phyloP scores from a whole-genome alignment of 2,113 vertebrate genomes.

The Hoplias malabaricus region DNA sequence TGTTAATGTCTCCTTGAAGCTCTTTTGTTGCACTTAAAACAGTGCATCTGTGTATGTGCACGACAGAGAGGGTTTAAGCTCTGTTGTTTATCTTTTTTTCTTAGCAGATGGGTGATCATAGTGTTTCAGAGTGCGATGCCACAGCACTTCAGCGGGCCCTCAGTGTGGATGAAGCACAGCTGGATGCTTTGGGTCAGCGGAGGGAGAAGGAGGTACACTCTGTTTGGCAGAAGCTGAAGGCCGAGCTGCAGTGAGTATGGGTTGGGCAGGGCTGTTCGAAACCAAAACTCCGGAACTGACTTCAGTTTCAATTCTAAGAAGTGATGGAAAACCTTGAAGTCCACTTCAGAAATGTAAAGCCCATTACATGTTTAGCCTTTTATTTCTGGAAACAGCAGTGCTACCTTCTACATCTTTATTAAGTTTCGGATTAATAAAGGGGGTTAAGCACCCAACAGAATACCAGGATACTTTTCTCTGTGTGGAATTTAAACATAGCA shows the following conservation, averaged over 20 bases:
- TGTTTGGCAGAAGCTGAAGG: slow-evolving; percentile 48
- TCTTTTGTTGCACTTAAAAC: background rate
- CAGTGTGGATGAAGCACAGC: slow-evolving; percentile 50
- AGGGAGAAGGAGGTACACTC: slow-evolving; percentile 37
- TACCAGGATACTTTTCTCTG: too few species aligned
- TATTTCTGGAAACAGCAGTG: too few species aligned
- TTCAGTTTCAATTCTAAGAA: too few species aligned
- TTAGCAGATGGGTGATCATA: slow-evolving; percentile 21
- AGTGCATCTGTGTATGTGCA: background rate
- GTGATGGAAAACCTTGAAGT: too few species aligned
- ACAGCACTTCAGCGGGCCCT: background rate
- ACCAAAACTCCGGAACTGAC: background rate
- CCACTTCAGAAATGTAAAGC: too few species aligned
- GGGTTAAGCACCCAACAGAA: too few species aligned
- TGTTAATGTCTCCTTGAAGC: too few species aligned
- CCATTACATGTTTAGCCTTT: too few species aligned
- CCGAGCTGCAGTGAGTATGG: slow-evolving; percentile 58
- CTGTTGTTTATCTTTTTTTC: background rate
- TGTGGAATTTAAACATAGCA: too few species aligned
- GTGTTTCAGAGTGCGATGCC: background rate
- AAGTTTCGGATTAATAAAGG: too few species aligned
- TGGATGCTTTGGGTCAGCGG: slow-evolving; percentile 58
- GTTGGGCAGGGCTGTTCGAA: too few species aligned
- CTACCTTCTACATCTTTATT: too few species aligned
- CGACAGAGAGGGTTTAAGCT: background rate